Conservation (phyloP, 2,113 vertebrate genomes). For the Nesoenas mayeri region DNA sequence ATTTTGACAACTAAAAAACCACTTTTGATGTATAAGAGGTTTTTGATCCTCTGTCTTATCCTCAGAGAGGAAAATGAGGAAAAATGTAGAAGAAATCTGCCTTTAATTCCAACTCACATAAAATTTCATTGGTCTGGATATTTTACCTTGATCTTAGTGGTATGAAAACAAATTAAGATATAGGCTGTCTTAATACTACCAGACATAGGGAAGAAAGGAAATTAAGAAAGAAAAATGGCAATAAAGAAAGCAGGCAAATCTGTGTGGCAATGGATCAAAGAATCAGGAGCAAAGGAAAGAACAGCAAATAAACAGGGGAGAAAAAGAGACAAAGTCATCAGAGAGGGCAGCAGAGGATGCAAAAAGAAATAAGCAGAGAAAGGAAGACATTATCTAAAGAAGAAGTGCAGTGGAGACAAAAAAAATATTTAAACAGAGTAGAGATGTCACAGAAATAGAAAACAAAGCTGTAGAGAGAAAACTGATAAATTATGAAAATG, state of each 20-base stretch:
- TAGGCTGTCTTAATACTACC: background rate
- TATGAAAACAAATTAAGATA: background rate
- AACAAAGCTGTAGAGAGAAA: background rate
- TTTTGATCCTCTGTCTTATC: background rate
- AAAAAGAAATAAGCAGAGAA: constrained; percentile 33
- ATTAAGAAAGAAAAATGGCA: background rate
- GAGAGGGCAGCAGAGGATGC: constrained; percentile 23
- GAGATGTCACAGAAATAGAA: background rate
- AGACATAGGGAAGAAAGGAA: background rate
- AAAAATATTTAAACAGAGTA: background rate
- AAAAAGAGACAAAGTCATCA: constrained; percentile 15
- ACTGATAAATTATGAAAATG: background rate
- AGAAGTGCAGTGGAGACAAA: background rate
- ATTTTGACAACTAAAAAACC: background rate
- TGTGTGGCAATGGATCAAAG: background rate
- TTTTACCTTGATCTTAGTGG: background rate
- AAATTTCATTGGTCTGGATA: background rate
- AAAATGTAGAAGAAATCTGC: background rate
- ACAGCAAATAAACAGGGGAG: background rate
- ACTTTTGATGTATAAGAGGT: background rate
- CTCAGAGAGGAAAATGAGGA: background rate
- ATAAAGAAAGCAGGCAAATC: background rate
- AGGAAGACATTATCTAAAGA: background rate
- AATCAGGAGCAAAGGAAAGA: background rate
- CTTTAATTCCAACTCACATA: background rate